phyloP scores from a whole-genome alignment of 2,113 vertebrate species.

The Nasalis larvatus region DNA sequence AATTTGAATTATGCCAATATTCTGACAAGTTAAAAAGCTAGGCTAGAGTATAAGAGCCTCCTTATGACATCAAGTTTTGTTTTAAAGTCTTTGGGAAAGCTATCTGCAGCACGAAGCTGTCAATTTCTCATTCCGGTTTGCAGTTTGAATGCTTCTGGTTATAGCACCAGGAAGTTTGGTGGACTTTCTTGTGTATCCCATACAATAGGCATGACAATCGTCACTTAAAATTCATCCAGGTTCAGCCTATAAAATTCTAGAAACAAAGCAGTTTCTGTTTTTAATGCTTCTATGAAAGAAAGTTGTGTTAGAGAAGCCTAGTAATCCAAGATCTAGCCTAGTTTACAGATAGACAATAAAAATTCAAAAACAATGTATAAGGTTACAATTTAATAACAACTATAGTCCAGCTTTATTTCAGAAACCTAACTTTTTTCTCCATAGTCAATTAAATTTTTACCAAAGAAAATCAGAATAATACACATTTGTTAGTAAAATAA shows the following conservation, averaged over 20 bases:
- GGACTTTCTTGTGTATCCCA: not conserved
- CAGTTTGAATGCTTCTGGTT: not conserved
- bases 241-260: not conserved
- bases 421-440: not conserved
- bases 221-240: not conserved
- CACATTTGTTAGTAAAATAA: not conserved
- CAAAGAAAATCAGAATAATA: not conserved
- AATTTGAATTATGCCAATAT: not conserved
- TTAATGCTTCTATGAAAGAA: not conserved
- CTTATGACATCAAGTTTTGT: not conserved
- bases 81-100: not conserved
- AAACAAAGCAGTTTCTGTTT: not conserved
- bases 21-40: not conserved
- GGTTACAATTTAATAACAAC: not conserved
- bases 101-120: not conserved
- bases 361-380: not conserved
- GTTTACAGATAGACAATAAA: not conserved
- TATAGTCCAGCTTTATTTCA: not conserved
- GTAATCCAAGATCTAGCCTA: not conserved
- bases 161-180: not conserved
- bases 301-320: not conserved
- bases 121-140: not conserved
- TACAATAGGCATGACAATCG: not conserved
- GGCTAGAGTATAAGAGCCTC: not conserved
- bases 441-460: not conserved